Conservation (phyloP, 2,888 invertebrate genomes). For the Thecophora atra region DNA sequence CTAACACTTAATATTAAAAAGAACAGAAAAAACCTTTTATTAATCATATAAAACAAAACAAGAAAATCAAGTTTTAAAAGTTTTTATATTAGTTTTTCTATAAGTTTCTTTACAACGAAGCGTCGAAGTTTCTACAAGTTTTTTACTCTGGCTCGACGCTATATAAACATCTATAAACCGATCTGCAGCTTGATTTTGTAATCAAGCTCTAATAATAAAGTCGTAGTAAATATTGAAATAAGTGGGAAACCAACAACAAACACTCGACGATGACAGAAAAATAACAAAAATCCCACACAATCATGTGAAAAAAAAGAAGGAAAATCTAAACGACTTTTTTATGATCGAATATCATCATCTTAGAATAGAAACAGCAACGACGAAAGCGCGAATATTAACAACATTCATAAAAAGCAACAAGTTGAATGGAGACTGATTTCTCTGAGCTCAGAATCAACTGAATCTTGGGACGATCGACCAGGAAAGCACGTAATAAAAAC, state of each 20-base stretch:
- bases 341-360: slow-evolving; percentile 7
- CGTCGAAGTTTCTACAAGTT: background rate
- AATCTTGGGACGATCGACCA: no score
- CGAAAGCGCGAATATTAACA: background rate
- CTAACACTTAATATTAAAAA: background rate
- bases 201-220: slow-evolving; percentile 9
- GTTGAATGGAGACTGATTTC: background rate
- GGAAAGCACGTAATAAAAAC: no score
- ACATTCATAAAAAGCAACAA: background rate
- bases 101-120: background rate
- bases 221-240: slow-evolving; percentile 10
- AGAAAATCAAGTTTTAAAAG: slow-evolving; percentile 30
- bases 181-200: slow-evolving; percentile 20
- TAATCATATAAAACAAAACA: slow-evolving; percentile 16
- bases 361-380: background rate
- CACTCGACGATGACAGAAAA: background rate
- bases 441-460: no score
- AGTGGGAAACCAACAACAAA: background rate
- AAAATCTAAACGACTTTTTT: slow-evolving; percentile 12
- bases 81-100: background rate
- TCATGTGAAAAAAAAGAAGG: no score
- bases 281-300: no score
- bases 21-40: slow-evolving; percentile 6
- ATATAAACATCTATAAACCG: slow-evolving; percentile 15
- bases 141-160: slow-evolving; percentile 18